Percentiles rank a stretch among this genome's conserved stretches.
These are phyloP conservation scores for Anastrepha obliqua DNA, from an alignment of 1,140 invertebrate species.

Conservation along the genomic window DNA sequence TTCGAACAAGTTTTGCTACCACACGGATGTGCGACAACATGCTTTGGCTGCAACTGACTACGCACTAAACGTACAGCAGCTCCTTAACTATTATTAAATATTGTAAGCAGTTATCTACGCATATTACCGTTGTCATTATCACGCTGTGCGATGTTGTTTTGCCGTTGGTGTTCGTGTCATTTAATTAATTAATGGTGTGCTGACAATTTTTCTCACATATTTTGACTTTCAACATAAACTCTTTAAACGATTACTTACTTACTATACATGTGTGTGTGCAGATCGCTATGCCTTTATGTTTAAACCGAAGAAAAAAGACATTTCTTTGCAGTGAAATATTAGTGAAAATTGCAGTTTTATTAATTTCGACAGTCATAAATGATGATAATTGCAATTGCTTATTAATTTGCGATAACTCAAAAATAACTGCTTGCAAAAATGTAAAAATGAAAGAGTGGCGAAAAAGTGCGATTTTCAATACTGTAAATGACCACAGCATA, in stretches of 20 bases:
- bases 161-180: constrained; percentile 20
- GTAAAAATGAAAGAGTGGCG: not conserved
- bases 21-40: not conserved
- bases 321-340: not conserved
- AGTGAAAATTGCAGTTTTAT: constrained; percentile 32
- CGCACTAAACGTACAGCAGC: not conserved
- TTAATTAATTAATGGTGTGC: constrained; percentile 47
- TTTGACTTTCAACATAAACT: constrained; percentile 33
- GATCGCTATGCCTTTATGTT: not conserved
- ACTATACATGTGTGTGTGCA: not conserved
- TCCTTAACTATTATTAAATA: not conserved
- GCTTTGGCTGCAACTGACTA: not conserved
- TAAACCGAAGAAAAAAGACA: not conserved
- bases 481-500: no score
- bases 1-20: not conserved
- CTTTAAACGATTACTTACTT: not conserved
- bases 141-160: constrained; percentile 2
- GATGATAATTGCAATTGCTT: constrained; percentile 15
- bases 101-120: constrained; percentile 12
- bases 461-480: not conserved
- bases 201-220: constrained; percentile 41
- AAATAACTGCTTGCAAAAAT: not conserved
- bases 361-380: constrained; percentile 43
- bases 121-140: not conserved
- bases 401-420: constrained; percentile 22